These are phyloP conservation scores for Heliopora coerulea DNA, from an alignment of 92 coral and sea anemone genomes.

Conservation along the genomic window DNA sequence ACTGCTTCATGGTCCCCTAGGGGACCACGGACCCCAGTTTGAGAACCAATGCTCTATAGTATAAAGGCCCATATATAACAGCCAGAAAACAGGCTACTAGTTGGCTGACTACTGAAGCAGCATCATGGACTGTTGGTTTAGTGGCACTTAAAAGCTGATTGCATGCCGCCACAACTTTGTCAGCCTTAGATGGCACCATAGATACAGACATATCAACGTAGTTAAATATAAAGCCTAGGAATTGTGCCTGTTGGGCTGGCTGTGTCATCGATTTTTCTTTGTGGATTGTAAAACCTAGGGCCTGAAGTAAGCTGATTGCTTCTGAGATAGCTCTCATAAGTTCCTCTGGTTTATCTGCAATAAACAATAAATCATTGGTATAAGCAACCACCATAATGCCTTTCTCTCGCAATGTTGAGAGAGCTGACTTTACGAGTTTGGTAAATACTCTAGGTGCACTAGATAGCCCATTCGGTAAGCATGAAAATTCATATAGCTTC, in stretches of 20 bases:
- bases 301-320: neutral
- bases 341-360: neutral
- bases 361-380: neutral
- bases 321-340: neutral
- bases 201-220: neutral
- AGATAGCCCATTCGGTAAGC: conserved; percentile 1
- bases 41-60: conserved; percentile 32
- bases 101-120: conserved; percentile 44
- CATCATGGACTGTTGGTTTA: neutral
- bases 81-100: conserved; percentile 50
- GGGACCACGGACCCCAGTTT: no score
- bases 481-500: neutral
- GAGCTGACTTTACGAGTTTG: conserved; percentile 3
- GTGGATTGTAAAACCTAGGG: neutral
- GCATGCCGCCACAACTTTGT: neutral
- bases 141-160: neutral
- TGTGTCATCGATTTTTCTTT: neutral
- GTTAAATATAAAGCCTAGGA: neutral
- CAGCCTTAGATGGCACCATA: neutral
- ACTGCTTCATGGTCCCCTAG: no score
- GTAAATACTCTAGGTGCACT: neutral
- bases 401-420: neutral
- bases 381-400: neutral
- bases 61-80: conserved; percentile 43
- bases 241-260: neutral